Percentiles rank a stretch among this genome's conserved stretches.
Evolutionary conservation across 2,797 vertebrate species (phyloP).

Genomic region (Xenentodon cancila): DNA sequence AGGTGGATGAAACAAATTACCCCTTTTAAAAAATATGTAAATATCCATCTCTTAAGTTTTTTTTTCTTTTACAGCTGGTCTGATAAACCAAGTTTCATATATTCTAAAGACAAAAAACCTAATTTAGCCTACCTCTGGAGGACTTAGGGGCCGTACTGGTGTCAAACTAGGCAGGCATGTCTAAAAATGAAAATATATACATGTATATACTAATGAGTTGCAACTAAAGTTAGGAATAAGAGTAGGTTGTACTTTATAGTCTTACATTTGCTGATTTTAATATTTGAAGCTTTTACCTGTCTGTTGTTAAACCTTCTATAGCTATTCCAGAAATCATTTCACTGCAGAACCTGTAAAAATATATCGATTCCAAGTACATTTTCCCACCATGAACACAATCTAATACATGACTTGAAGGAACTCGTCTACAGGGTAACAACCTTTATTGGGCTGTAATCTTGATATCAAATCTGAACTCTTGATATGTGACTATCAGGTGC

Average conservation of each 20-base stretch:
- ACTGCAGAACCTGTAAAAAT: slow-evolving; percentile 2
- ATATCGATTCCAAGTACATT: neutral
- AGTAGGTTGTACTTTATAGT: slow-evolving; percentile 14
- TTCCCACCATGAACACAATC: slow-evolving; percentile 16
- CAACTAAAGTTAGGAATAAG: slow-evolving; percentile 22
- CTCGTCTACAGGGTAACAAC: slow-evolving; percentile 49
- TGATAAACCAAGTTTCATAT: slow-evolving; percentile 48
- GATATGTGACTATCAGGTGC: slow-evolving; percentile 65
- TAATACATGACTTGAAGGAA: slow-evolving; percentile 53
- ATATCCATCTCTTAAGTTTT: neutral
- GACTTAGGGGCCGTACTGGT: slow-evolving; percentile 22
- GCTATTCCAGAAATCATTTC: slow-evolving; percentile 3
- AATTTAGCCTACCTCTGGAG: slow-evolving; percentile 25
- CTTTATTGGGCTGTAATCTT: slow-evolving; percentile 25
- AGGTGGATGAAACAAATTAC: neutral
- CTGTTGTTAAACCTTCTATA: slow-evolving; percentile 19
- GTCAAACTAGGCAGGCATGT: slow-evolving; percentile 22
- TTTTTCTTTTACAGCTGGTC: slow-evolving; percentile 63
- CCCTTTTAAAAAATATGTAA: neutral
- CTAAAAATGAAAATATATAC: slow-evolving; percentile 8
- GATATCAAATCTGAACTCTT: slow-evolving; percentile 39
- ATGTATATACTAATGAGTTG: slow-evolving; percentile 14
- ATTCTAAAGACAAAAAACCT: slow-evolving; percentile 17
- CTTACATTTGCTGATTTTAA: neutral
- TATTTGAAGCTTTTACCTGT: slow-evolving; percentile 1